These are phyloP conservation scores for Diarsia dahlii DNA, from an alignment of 2,888 invertebrate species.

Conservation along the genomic window DNA sequence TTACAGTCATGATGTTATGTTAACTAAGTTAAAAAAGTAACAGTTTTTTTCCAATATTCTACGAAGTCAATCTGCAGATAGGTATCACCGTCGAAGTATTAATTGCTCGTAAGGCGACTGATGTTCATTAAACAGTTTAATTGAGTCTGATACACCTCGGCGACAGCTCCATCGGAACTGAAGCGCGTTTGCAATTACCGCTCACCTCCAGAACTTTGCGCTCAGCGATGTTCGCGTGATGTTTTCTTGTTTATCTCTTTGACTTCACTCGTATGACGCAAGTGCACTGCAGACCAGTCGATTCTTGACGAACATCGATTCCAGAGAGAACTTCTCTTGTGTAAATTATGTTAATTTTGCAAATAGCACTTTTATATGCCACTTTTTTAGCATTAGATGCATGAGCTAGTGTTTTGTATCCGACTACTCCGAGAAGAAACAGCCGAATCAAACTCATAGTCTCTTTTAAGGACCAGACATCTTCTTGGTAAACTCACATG, in stretches of 20 bases:
- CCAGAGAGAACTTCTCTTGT: no score
- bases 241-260: conserved; percentile 9
- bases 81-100: conserved; percentile 23
- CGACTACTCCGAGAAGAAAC: no score
- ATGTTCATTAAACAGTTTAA: conserved; percentile 55
- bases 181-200: conserved; percentile 35
- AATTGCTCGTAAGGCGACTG: conserved; percentile 43
- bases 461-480: no score
- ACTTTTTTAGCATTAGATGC: no score
- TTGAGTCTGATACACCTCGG: conserved; percentile 56
- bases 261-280: neutral
- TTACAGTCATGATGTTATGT: no score
- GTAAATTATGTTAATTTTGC: no score
- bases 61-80: conserved; percentile 16
- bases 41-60: neutral
- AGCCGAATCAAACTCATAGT: no score
- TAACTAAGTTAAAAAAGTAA: neutral
- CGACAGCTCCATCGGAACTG: conserved; percentile 36
- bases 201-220: conserved; percentile 16
- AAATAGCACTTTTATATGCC: no score
- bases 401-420: no score
- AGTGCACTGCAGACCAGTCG: neutral
- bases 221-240: neutral
- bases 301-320: no score
- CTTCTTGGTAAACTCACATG: no score